Conservation (phyloP, 2,888 invertebrate species). For the Rugalucina vietnamica region DNA sequence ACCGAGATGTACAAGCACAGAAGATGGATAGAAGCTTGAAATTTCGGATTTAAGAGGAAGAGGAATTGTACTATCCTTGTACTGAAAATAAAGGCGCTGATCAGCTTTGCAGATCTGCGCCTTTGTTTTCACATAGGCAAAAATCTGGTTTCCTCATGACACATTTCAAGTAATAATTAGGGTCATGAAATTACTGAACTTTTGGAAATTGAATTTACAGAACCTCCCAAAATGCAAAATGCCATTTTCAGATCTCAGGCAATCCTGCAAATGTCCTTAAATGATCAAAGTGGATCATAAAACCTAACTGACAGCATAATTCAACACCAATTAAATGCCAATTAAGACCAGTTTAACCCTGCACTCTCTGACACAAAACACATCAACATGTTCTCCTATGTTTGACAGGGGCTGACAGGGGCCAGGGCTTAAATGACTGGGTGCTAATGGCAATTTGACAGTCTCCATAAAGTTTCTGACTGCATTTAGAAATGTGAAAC, state of each 20-base stretch:
- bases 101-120: too few relatives aligned
- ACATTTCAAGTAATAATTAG: too few relatives aligned
- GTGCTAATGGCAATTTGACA: slow-evolving; percentile 8
- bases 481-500: background rate
- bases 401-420: background rate
- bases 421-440: background rate
- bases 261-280: background rate
- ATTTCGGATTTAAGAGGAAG: too few relatives aligned
- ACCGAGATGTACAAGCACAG: too few relatives aligned
- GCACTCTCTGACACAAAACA: background rate
- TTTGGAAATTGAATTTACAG: too few relatives aligned
- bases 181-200: too few relatives aligned
- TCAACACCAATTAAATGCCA: background rate
- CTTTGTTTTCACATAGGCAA: too few relatives aligned
- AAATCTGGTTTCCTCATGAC: too few relatives aligned
- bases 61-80: too few relatives aligned
- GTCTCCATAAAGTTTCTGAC: background rate
- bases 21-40: too few relatives aligned
- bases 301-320: background rate
- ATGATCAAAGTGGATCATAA: background rate
- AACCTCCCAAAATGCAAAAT: background rate
- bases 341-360: background rate
- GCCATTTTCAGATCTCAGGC: background rate
- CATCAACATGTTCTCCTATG: background rate
- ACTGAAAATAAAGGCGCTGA: too few relatives aligned